Evolutionary conservation across 2,888 invertebrate species (phyloP), one percentile per base, ranked within the genome.

Genomic region (Danaus chrysippus): DNA sequence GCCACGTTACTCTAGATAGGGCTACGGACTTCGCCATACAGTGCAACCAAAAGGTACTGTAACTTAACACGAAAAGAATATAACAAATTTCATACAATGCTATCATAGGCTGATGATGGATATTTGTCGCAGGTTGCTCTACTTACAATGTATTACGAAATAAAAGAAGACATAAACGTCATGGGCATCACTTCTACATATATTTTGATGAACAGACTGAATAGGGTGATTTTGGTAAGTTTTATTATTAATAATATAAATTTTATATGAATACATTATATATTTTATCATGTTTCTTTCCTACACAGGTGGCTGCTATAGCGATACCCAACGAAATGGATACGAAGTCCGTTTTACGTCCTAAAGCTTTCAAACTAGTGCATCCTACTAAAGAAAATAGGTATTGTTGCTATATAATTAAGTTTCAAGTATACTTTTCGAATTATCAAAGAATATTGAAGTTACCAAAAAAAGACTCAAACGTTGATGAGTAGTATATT

Each of bases 121-220:
- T 34, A 5, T 34, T 34, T 34, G 23, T 34, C 42, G 6, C 58
- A 94, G 94, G 87, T 94, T 62, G 92, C 93, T 58, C 84, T 93
- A 58, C 78, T 95, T 52, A 94, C 93, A 3, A 86, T 96, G 63
- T 92, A 89, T 67, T 95, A 95, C 63, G 92, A 90, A 68, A 91
- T 94, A 73, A 89, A 92, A 59, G 92, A 95, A 65, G 93, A 94
- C 23, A 94, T 95, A 73, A 92, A 94, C 70, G 77, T 95, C 0
- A 80, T 95, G 10, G 93, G 93, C 68, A 77, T 95, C 19, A 91
- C 92, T 6, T 93, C 94, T 8, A 92, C 93, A 0, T 94, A 92
- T 73, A 84, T 93, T 11, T 82, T 95, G 15, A 87, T 93, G 43
- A 95, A 95, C 76, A 85, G 92, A 59, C 92, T 94, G 44, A 69